Evolutionary conservation across 2,113 vertebrate species (phyloP), one percentile per base, ranked within the genome.

Genomic region (Reinhardtius hippoglossoides): DNA sequence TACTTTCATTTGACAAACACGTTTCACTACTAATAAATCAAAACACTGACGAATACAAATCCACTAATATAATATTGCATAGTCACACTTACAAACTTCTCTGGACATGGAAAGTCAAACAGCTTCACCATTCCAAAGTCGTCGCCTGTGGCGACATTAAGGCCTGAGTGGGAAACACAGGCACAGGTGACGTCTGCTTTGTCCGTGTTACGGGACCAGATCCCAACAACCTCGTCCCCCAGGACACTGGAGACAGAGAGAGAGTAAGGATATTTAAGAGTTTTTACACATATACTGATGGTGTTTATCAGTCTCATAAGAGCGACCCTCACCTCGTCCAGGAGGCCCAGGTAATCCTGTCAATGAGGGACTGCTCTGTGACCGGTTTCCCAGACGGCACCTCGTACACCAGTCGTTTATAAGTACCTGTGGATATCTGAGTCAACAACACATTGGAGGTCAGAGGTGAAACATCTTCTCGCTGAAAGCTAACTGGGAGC

Each of bases 71-170:
- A 31, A 31, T 31, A 31, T 31, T 31, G 31, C 31, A 6, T 7
- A 31, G 10, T 82, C 24, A 85, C 86, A 95, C 98, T 99, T 95
- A 99, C 98, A 95, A 98, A 99, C 95, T 97, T 99, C 90, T 99
- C 98, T 75, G 96, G 96, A 95, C 97, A 98, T 1, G 98, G 98
- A 59, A 99, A 99, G 93, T 99, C 98, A 80, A 98, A 99, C 79
- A 99, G 94, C 88, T 99, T 99, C 72, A 99, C 97, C 97, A 99
- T 97, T 90, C 98, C 98, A 86, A 98, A 99, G 92, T 99, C 98
- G 86, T 99, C 98, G 26, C 98, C 98, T 24, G 97, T 97, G 48
- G 96, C 96, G 16, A 99, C 95, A 78, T 96, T 99, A 91, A 99
- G 95, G 92, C 98, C 98, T 26, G 98, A 99, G 85, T 99, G 97